These are phyloP conservation scores for Troides aeacus DNA, from an alignment of 2,888 invertebrate species.

Conservation along the genomic window DNA sequence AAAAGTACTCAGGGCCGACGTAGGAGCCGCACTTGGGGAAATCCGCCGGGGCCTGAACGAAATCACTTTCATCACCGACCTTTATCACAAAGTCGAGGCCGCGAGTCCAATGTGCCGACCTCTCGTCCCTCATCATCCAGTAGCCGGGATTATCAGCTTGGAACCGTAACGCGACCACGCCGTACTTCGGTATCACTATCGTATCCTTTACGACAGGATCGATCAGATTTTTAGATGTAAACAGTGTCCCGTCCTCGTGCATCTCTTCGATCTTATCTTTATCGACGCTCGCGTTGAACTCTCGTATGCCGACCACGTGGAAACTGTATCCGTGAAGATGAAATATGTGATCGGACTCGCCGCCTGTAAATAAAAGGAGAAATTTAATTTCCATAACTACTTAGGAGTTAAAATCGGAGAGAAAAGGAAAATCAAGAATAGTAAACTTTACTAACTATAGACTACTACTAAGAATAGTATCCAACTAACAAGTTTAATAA, in stretches of 20 bases:
- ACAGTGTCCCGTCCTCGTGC: slow-evolving; percentile 78
- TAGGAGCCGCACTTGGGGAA: slow-evolving; percentile 90
- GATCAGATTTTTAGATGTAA: slow-evolving; percentile 76
- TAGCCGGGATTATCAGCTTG: slow-evolving; percentile 89
- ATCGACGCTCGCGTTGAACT: slow-evolving; percentile 74
- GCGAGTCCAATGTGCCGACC: slow-evolving; percentile 86
- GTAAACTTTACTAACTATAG: neutral
- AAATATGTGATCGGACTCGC: slow-evolving; percentile 84
- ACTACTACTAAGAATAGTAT: too few relatives aligned
- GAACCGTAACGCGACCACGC: slow-evolving; percentile 85
- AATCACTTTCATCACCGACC: slow-evolving; percentile 84
- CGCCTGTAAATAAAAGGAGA: slow-evolving; percentile 67
- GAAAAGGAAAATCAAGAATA: neutral
- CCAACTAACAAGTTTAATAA: too few relatives aligned
- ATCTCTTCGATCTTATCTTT: slow-evolving; percentile 78
- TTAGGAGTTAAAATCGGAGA: neutral
- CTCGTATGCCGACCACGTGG: slow-evolving; percentile 81
- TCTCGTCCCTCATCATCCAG: slow-evolving; percentile 90
- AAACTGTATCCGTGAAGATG: slow-evolving; percentile 89
- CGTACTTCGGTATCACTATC: slow-evolving; percentile 84
- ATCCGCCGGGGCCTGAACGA: slow-evolving; percentile 83
- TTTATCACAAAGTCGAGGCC: slow-evolving; percentile 87
- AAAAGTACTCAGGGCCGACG: slow-evolving; percentile 87
- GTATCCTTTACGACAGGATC: slow-evolving; percentile 87
- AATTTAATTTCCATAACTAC: neutral